Conservation (phyloP, 2,113 vertebrate genomes). For the Xiphophorus couchianus region DNA sequence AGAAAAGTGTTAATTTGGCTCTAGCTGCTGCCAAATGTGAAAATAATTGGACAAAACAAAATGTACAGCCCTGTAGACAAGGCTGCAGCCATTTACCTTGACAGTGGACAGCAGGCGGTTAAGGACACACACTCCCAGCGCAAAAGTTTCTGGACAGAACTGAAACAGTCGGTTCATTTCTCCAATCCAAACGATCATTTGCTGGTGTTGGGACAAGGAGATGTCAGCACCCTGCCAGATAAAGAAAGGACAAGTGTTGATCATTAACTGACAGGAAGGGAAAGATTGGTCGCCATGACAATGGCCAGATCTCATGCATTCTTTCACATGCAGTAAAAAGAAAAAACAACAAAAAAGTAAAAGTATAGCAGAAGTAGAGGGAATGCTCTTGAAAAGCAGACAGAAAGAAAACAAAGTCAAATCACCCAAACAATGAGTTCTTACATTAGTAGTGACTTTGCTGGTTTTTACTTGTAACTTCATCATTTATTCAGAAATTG, state of each 20-base stretch:
- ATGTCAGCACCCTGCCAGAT: slow-evolving; percentile 75
- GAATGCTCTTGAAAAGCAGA: not conserved
- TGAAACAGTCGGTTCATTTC: slow-evolving; percentile 71
- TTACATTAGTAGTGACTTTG: not conserved
- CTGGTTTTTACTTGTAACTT: not conserved
- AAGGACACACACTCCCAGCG: slow-evolving; percentile 78
- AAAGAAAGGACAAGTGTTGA: not conserved
- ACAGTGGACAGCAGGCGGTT: slow-evolving; percentile 77
- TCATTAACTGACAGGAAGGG: not conserved
- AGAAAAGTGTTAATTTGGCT: not conserved
- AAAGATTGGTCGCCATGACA: not conserved
- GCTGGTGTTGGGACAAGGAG: slow-evolving; percentile 69
- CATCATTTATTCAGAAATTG: not conserved
- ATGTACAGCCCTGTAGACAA: not conserved
- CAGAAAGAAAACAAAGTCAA: not conserved
- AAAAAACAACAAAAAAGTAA: not conserved
- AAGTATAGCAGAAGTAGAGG: not conserved
- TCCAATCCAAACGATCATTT: slow-evolving; percentile 76
- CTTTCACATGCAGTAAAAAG: not conserved
- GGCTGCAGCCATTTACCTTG: slow-evolving; percentile 59
- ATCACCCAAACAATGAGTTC: not conserved
- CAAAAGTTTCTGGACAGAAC: slow-evolving; percentile 78
- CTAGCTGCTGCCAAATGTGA: too few relatives aligned
- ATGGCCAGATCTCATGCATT: too few relatives aligned
- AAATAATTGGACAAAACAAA: not conserved